Evolutionary conservation across 2,113 vertebrate species (phyloP).

Genomic region (Silurus meridionalis): DNA sequence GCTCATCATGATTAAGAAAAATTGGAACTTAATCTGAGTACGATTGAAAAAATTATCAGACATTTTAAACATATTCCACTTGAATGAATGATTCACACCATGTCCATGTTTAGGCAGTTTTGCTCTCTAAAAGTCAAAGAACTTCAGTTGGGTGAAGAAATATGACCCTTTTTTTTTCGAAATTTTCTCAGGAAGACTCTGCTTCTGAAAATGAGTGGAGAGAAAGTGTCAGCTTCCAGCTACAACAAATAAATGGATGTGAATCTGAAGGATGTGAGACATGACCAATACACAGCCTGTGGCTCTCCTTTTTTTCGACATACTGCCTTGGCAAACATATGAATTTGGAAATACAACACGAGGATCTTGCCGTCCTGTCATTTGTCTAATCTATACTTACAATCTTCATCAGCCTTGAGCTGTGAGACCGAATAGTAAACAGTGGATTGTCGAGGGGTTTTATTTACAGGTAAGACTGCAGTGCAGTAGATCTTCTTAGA

Average conservation of each 20-base stretch:
- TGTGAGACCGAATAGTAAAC: constrained; percentile 25
- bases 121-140: neutral
- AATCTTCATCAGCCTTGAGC: constrained; percentile 16
- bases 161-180: neutral
- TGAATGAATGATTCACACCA: neutral
- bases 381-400: constrained; percentile 25
- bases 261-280: neutral
- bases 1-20: neutral
- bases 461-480: constrained; percentile 27
- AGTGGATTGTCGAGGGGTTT: constrained; percentile 19
- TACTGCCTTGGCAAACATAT: neutral
- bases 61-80: too few species aligned
- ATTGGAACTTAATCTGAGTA: neutral
- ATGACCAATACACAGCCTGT: constrained; percentile 10
- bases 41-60: neutral
- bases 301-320: constrained; percentile 1
- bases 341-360: constrained; percentile 5
- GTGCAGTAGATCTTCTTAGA: neutral
- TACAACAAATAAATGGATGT: neutral
- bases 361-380: constrained; percentile 10
- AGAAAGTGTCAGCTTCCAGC: neutral
- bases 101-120: neutral
- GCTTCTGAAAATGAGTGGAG: neutral
- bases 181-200: neutral
- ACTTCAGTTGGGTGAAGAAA: neutral